Percentiles rank a stretch among this genome's conserved stretches.
Conservation (phyloP, 1,140 invertebrate species). For the Homalodisca vitripennis region DNA sequence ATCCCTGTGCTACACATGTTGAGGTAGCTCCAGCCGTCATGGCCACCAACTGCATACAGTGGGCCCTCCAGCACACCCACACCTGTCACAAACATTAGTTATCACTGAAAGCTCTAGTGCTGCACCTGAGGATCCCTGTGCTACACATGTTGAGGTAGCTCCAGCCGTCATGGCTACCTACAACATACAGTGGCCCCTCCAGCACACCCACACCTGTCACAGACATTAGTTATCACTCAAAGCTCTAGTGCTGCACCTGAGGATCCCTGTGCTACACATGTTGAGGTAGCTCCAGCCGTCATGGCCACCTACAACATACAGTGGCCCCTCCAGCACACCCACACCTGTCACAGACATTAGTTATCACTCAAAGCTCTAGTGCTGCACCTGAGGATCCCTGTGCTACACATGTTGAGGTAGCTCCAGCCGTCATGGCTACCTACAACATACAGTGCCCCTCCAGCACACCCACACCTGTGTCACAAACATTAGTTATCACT, state of each 20-base stretch:
- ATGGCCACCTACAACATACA: constrained; percentile 94
- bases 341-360: constrained; percentile 61
- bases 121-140: constrained; percentile 84
- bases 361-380: constrained; percentile 17
- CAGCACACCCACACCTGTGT: constrained; percentile 78
- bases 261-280: constrained; percentile 93
- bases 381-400: constrained; percentile 83
- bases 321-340: constrained; percentile 79
- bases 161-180: constrained; percentile 94
- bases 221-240: no score
- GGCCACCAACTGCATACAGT: constrained; percentile 92
- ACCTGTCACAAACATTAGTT: constrained; percentile 58
- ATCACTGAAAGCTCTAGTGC: constrained; percentile 82
- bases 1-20: constrained; percentile 92
- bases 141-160: constrained; percentile 91
- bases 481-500: constrained; percentile 29
- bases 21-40: constrained; percentile 93
- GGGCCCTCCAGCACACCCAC: constrained; percentile 86
- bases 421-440: constrained; percentile 95
- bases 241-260: constrained; percentile 1
- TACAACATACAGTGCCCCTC: constrained; percentile 87
- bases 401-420: constrained; percentile 91
- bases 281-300: constrained; percentile 94
- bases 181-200: constrained; percentile 86
- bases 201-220: constrained; percentile 78